Percentiles rank a stretch among this genome's conserved stretches.
Evolutionary conservation across 1,140 invertebrate genomes (phyloP).

Genomic region (Bicyclus anynana): DNA sequence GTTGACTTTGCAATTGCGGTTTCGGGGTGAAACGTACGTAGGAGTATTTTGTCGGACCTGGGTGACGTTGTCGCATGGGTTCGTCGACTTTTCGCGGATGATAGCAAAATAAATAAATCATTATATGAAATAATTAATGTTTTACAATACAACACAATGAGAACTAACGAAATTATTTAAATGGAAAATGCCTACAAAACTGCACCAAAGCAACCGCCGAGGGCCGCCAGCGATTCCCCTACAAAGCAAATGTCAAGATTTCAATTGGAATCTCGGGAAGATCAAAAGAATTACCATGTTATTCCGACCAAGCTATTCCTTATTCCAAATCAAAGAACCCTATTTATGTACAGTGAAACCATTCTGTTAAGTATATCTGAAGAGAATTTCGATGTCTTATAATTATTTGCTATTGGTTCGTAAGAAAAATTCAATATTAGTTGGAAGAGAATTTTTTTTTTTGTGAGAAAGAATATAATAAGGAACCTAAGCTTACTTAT

Average conservation of each 20-base stretch:
- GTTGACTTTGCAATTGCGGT: too few species aligned
- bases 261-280: constrained; percentile 28
- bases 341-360: constrained; percentile 27
- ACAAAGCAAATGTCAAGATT: constrained; percentile 30
- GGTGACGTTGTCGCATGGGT: too few species aligned
- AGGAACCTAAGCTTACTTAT: too few species aligned
- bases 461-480: not conserved
- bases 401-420: not conserved
- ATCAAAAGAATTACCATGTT: constrained; percentile 33
- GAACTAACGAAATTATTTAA: not conserved
- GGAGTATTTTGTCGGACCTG: too few species aligned
- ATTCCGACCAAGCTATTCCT: constrained; percentile 26
- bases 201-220: constrained; percentile 2
- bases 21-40: too few species aligned
- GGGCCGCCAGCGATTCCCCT: constrained; percentile 16
- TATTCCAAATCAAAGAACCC: constrained; percentile 25
- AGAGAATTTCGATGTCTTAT: not conserved
- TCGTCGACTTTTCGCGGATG: too few species aligned
- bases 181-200: not conserved
- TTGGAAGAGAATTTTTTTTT: not conserved
- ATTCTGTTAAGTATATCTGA: constrained; percentile 12
- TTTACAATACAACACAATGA: not conserved
- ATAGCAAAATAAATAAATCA: too few species aligned
- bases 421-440: constrained; percentile 15
- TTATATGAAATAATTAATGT: not conserved